phyloP scores from a whole-genome alignment of 2,797 vertebrate genomes.

The Enteromius fasciolatus region DNA sequence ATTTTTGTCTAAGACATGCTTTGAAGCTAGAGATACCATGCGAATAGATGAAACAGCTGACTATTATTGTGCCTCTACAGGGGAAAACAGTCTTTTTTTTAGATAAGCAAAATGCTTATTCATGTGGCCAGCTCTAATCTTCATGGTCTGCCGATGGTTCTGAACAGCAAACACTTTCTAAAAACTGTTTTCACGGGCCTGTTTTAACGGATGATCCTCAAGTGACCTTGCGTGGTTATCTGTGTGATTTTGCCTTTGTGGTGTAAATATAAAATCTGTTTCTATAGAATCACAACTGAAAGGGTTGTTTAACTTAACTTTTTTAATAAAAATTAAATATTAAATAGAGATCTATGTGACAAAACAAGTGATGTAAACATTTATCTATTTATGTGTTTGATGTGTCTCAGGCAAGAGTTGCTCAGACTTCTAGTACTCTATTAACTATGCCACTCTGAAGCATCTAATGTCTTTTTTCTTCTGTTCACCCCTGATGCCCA shows the following conservation, averaged over 20 bases:
- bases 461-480: conserved; percentile 1
- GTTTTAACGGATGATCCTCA: conserved; percentile 20
- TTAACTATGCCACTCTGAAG: background rate
- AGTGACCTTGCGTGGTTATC: background rate
- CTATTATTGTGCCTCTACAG: conserved; percentile 13
- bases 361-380: background rate
- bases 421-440: background rate
- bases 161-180: conserved; percentile 30
- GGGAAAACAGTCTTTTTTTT: background rate
- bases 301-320: background rate
- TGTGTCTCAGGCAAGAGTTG: background rate
- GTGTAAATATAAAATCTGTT: conserved; percentile 16
- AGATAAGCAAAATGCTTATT: conserved; percentile 21
- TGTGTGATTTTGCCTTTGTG: conserved; percentile 4
- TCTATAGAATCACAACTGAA: background rate
- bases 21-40: conserved; percentile 36
- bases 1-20: conserved; percentile 25
- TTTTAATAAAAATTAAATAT: too few relatives aligned
- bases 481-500: conserved; percentile 7
- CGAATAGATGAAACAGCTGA: conserved; percentile 17
- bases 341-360: background rate
- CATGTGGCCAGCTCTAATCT: conserved; percentile 29
- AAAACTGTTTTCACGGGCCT: conserved; percentile 13
- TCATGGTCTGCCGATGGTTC: conserved; percentile 41
- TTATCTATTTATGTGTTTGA: too few relatives aligned